A percentile compares a stretch with the other conserved stretches of the same genome.
phyloP scores from a whole-genome alignment of 1,140 invertebrate species.

The Sipha flava region DNA sequence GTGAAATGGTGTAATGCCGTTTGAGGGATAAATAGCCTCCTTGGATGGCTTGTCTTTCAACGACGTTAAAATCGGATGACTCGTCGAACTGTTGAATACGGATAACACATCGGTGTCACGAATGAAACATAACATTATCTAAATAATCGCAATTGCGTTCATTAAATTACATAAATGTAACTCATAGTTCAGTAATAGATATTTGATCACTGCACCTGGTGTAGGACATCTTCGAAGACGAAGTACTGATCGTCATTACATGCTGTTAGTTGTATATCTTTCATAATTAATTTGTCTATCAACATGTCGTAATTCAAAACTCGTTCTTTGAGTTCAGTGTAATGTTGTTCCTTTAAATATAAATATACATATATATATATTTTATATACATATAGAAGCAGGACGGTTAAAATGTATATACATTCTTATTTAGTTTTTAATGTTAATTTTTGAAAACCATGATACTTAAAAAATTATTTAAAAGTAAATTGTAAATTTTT shows the following conservation, averaged over 20 bases:
- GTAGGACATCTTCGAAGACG: conserved; percentile 92
- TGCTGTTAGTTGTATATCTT: conserved; percentile 89
- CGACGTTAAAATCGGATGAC: conserved; percentile 52
- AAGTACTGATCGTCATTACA: conserved; percentile 97
- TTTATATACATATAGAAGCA: too few relatives aligned
- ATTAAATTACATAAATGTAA: too few relatives aligned
- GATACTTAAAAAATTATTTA: too few relatives aligned
- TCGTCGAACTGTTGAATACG: conserved; percentile 52
- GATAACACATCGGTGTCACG: conserved; percentile 72
- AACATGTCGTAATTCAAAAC: conserved; percentile 85
- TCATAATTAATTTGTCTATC: conserved; percentile 87
- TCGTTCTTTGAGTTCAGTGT: conserved; percentile 62
- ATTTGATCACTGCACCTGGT: conserved; percentile 61
- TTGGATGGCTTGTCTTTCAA: conserved; percentile 53
- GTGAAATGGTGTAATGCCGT: conserved; percentile 93
- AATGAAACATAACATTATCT: conserved; percentile 86
- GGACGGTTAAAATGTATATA: too few relatives aligned
- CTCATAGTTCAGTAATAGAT: too few relatives aligned
- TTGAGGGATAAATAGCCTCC: conserved; percentile 78
- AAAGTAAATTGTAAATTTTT: conserved; percentile 39
- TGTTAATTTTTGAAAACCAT: too few relatives aligned
- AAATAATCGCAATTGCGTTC: neutral
- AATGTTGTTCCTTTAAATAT: neutral
- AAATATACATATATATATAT: too few relatives aligned
- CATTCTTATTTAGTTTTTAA: too few relatives aligned